Evolutionary conservation across 1,140 invertebrate species (phyloP).

Genomic region (Yoshiicerus persimilis): DNA sequence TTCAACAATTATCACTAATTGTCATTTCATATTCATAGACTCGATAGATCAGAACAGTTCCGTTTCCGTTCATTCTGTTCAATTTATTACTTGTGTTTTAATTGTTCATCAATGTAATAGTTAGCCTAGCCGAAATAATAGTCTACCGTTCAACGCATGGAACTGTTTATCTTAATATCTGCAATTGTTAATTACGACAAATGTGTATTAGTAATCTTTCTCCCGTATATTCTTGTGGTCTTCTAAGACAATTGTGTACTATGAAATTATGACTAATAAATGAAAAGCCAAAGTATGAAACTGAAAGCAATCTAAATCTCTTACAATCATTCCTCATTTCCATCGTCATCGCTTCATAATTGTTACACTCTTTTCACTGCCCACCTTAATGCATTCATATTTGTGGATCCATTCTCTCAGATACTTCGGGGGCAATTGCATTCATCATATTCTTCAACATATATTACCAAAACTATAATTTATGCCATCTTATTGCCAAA

Average conservation of each 20-base stretch:
- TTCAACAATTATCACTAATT: background rate
- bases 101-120: background rate
- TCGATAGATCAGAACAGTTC: background rate
- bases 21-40: background rate
- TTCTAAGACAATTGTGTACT: background rate
- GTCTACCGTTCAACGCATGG: background rate
- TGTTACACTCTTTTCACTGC: background rate
- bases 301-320: background rate
- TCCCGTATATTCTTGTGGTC: background rate
- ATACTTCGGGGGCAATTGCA: too few relatives aligned
- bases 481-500: too few relatives aligned
- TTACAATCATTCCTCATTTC: background rate
- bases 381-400: too few relatives aligned
- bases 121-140: background rate
- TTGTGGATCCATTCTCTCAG: too few relatives aligned
- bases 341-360: background rate
- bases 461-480: too few relatives aligned
- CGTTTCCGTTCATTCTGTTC: background rate
- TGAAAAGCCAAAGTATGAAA: constrained; percentile 7
- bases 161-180: background rate
- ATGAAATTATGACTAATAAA: background rate
- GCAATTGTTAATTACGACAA: background rate
- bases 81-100: constrained; percentile 3
- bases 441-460: too few relatives aligned
- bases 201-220: background rate